Conservation (phyloP, 2,797 vertebrate genomes). For the Podarcis lilfordi region DNA sequence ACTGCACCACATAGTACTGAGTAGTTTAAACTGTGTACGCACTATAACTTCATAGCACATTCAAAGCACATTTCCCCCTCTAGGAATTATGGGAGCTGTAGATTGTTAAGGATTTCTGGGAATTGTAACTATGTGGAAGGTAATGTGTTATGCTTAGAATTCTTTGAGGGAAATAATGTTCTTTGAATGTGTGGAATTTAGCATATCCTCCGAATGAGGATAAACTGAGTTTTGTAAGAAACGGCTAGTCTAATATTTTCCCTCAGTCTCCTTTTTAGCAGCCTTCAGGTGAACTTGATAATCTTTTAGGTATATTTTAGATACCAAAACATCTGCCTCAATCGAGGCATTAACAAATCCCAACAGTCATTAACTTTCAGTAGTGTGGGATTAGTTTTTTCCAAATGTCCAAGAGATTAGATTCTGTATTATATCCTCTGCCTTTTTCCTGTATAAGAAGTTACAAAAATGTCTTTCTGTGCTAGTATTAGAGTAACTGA, state of each 20-base stretch:
- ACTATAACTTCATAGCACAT: too few relatives aligned
- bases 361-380: not conserved
- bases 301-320: not conserved
- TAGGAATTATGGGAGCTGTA: too few relatives aligned
- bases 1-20: not conserved
- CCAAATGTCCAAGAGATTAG: not conserved
- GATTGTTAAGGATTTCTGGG: too few relatives aligned
- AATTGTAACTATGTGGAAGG: too few relatives aligned
- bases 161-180: too few relatives aligned
- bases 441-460: not conserved
- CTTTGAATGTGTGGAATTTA: not conserved
- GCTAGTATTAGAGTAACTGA: not conserved
- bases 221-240: slow-evolving; percentile 6
- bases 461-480: not conserved
- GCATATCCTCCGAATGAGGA: not conserved
- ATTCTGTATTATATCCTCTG: not conserved
- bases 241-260: not conserved
- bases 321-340: not conserved
- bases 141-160: too few relatives aligned
- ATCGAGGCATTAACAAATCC: not conserved
- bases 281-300: not conserved
- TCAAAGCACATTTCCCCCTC: too few relatives aligned
- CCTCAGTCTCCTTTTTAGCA: not conserved
- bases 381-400: not conserved
- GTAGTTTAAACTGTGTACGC: not conserved